Conservation (phyloP, 2,113 vertebrate genomes). For the Tetrao urogallus region DNA sequence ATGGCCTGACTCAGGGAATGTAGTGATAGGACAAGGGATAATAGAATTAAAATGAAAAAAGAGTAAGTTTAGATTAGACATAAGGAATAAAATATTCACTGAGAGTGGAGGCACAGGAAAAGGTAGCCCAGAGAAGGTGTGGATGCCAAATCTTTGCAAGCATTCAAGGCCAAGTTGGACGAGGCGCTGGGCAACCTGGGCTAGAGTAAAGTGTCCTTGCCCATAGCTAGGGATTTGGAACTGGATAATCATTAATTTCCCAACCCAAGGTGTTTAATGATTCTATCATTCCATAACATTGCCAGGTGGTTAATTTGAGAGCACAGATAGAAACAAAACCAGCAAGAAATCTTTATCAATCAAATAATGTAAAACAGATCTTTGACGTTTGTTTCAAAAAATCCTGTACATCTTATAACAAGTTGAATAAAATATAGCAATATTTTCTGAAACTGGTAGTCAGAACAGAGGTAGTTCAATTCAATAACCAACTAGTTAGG, state of each 20-base stretch:
- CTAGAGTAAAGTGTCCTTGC: neutral
- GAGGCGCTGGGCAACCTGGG: neutral
- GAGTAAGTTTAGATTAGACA: neutral
- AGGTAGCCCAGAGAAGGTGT: neutral
- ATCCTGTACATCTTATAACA: neutral
- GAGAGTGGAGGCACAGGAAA: neutral
- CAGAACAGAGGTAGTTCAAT: neutral
- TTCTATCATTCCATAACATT: neutral
- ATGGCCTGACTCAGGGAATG: neutral
- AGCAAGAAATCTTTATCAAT: neutral
- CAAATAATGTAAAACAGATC: neutral
- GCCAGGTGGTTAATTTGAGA: neutral
- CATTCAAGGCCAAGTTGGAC: neutral
- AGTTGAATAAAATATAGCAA: neutral
- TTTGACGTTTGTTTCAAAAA: neutral
- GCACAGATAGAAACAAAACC: neutral
- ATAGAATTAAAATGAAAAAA: neutral
- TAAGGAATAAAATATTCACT: neutral
- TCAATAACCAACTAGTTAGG: neutral
- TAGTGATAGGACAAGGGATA: neutral
- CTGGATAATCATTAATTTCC: neutral
- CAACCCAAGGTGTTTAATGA: neutral
- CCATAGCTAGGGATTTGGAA: neutral
- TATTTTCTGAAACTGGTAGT: neutral
- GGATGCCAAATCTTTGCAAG: neutral